Evolutionary conservation across 2,113 vertebrate genomes (phyloP), one percentile per base, ranked within the genome.

Genomic region (Calidris pygmaea): DNA sequence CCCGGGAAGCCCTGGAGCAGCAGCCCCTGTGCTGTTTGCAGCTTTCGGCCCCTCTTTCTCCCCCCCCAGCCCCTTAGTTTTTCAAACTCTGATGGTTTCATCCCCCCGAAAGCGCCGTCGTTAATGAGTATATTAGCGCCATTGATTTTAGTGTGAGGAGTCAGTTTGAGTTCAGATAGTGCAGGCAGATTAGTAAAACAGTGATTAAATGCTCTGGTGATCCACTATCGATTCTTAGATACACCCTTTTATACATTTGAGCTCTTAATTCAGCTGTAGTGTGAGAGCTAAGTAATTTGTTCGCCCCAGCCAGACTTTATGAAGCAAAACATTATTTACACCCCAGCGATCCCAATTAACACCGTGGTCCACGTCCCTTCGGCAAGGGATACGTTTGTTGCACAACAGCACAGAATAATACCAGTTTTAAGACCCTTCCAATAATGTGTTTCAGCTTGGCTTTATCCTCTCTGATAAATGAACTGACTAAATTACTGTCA

Each of bases 121-220:
- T 82, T 89, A 93, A 90, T 95, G 84, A 83, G 47, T 26, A 0
- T 85, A 37, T 88, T 79, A 94, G 89, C 35, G 3, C 70, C 95
- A 95, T 95, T 83, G 96, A 94, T 95, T 94, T 67, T 21, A 39
- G 81, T 19, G 45, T 21, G 65, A 85, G 68, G 68, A 90, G 93
- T 48, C 35, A 14, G 68, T 62, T 18, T 77, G 66, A 56, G 89
- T 66, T 91, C 87, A 85, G 81, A 35, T 43, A 15, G 77, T 41
- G 86, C 84, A 63, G 76, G 3, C 59, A 79, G 90, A 96, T 87
- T 63, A 93, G 94, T 87, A 24, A 79, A 91, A 48, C 84, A 77
- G 84, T 86, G 95, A 96, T 96, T 95, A 94, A 96, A 95, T 90
- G 89, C 95, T 88, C 60, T 0, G 52, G 52, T 91, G 88, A 80